Percentiles rank a stretch among this genome's conserved stretches.
Conservation (phyloP, 1,140 invertebrate genomes). For the Trialeurodes vaporariorum region DNA sequence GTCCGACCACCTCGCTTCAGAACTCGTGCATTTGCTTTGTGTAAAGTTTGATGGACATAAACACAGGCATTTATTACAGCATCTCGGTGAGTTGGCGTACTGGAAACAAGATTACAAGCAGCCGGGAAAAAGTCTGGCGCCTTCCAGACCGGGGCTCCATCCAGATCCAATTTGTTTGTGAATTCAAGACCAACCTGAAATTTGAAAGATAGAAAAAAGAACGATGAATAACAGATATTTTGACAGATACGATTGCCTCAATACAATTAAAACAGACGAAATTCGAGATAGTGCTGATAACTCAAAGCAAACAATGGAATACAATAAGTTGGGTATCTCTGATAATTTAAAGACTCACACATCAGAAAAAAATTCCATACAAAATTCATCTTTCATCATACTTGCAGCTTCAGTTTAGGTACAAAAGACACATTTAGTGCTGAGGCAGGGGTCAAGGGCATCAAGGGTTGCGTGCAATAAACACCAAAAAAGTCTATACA, state of each 20-base stretch:
- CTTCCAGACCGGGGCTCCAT: conserved; percentile 60
- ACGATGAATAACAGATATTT: background rate
- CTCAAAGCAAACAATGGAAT: background rate
- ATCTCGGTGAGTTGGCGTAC: conserved; percentile 71
- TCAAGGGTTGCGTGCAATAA: too few relatives aligned
- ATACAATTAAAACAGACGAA: background rate
- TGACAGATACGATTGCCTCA: background rate
- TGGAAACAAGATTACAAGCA: conserved; percentile 61
- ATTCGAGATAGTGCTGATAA: background rate
- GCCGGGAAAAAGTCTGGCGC: conserved; percentile 80
- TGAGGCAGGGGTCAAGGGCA: too few relatives aligned
- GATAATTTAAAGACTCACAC: too few relatives aligned
- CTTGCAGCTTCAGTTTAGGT: too few relatives aligned
- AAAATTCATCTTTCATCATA: too few relatives aligned
- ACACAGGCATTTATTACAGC: conserved; percentile 97
- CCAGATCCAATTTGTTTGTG: conserved; percentile 69
- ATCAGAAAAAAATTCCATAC: too few relatives aligned
- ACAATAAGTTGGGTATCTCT: too few relatives aligned
- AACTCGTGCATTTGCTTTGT: conserved; percentile 81
- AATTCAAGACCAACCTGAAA: conserved; percentile 72
- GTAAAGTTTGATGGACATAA: conserved; percentile 94
- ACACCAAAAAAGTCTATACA: too few relatives aligned
- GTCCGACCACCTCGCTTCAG: conserved; percentile 84
- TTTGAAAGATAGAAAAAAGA: conserved; percentile 3
- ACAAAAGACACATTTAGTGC: too few relatives aligned